Conservation (phyloP, 1,140 invertebrate genomes). For the Drosophila nasuta region DNA sequence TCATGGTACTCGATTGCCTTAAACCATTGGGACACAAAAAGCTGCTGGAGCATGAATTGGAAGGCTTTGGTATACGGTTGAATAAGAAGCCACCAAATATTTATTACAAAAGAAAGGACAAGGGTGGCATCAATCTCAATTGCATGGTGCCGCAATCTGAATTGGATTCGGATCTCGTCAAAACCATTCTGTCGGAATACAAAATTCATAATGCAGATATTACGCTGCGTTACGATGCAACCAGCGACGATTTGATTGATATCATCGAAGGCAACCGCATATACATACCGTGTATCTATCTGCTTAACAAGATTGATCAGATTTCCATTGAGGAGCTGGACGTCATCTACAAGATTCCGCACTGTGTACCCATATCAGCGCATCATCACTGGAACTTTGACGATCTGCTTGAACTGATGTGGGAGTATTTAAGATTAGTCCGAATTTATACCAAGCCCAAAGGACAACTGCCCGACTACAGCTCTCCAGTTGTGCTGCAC, state of each 20-base stretch:
- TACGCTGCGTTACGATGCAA: slow-evolving; percentile 97
- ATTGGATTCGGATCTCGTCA: slow-evolving; percentile 97
- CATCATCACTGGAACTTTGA: slow-evolving; percentile 99
- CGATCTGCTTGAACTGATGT: slow-evolving; percentile 99
- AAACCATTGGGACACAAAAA: slow-evolving; percentile 99
- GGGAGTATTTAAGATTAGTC: slow-evolving; percentile 98
- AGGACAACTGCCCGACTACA: slow-evolving; percentile 99
- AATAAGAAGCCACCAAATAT: slow-evolving; percentile 99
- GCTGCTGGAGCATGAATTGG: slow-evolving; percentile 98
- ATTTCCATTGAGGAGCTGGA: slow-evolving; percentile 98
- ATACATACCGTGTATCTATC: slow-evolving; percentile 99
- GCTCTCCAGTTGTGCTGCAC: slow-evolving; percentile 97
- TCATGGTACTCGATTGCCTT: slow-evolving; percentile 98
- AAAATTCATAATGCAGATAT: slow-evolving; percentile 99
- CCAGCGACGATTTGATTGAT: slow-evolving; percentile 99
- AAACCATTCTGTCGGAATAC: slow-evolving; percentile 98
- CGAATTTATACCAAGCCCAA: slow-evolving; percentile 99
- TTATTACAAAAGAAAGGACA: slow-evolving; percentile 98
- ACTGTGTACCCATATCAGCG: slow-evolving; percentile 99
- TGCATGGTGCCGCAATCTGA: slow-evolving; percentile 96
- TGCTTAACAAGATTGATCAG: slow-evolving; percentile 99
- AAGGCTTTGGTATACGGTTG: slow-evolving; percentile 98
- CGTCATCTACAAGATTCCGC: slow-evolving; percentile 99
- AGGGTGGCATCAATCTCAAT: slow-evolving; percentile 96
- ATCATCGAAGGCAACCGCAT: slow-evolving; percentile 99